phyloP scores from a whole-genome alignment of 2,888 invertebrate genomes.

The Notodonta ziczac region DNA sequence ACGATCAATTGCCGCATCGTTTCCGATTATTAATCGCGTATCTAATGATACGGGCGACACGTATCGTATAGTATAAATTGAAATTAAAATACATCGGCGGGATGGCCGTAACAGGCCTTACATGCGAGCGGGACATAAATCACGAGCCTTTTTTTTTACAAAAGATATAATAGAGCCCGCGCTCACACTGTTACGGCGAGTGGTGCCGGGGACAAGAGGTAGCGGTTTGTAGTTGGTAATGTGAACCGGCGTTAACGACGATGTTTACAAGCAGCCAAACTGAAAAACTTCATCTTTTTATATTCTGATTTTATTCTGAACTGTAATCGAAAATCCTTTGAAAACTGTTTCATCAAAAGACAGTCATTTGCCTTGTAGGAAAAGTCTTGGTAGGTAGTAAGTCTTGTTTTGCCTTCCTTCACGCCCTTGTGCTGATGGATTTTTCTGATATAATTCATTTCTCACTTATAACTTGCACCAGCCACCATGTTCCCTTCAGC shows the following conservation, averaged over 20 bases:
- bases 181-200: conserved; percentile 47
- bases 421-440: too few species aligned
- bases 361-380: too few species aligned
- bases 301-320: too few species aligned
- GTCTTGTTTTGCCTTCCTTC: too few species aligned
- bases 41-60: conserved; percentile 61
- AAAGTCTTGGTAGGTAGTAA: too few species aligned
- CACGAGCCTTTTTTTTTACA: conserved; percentile 65
- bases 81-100: conserved; percentile 77
- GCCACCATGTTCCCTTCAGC: conserved; percentile 20
- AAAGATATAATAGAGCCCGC: conserved; percentile 71
- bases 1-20: conserved; percentile 52
- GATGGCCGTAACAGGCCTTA: conserved; percentile 64
- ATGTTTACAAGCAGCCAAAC: not conserved
- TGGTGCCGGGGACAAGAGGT: conserved; percentile 49
- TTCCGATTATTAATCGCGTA: conserved; percentile 64
- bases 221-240: too few species aligned
- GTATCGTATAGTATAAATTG: conserved; percentile 76
- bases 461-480: conserved; percentile 32
- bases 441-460: not conserved
- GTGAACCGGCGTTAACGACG: too few species aligned
- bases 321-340: too few species aligned
- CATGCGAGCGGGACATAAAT: conserved; percentile 73
- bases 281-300: too few species aligned
- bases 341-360: too few species aligned